Conservation (phyloP, 1,140 invertebrate species). For the Ceratitis capitata region DNA sequence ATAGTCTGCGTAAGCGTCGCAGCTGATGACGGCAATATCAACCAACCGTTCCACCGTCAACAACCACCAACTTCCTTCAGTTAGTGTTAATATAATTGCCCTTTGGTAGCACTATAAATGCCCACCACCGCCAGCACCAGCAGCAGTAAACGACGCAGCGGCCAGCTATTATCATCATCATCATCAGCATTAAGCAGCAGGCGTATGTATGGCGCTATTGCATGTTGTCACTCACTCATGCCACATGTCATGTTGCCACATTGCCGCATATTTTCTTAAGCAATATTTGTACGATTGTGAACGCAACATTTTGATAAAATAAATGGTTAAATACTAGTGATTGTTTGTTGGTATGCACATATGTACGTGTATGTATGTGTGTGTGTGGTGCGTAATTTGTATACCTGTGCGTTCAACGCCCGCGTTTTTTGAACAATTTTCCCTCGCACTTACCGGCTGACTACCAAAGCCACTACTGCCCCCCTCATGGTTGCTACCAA, state of each 20-base stretch:
- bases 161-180: not conserved
- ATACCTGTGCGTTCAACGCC: not conserved
- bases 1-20: not conserved
- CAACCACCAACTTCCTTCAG: not conserved
- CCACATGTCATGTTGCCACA: conserved; percentile 21
- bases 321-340: not conserved
- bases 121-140: not conserved
- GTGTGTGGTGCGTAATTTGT: not conserved
- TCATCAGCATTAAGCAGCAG: not conserved
- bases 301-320: conserved; percentile 1
- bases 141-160: too few species aligned
- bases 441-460: not conserved
- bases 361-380: not conserved
- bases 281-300: not conserved
- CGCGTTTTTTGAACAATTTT: not conserved
- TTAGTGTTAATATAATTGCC: not conserved
- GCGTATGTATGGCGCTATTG: not conserved
- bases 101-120: not conserved
- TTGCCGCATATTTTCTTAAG: not conserved
- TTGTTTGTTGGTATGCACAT: not conserved
- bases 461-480: too few species aligned
- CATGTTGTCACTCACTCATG: conserved; percentile 9
- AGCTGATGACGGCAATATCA: not conserved
- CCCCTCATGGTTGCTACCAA: not conserved
- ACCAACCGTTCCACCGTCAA: not conserved